A percentile compares a stretch with the other conserved stretches of the same genome.
These are phyloP conservation scores for Aspidiotus rigidus DNA, from an alignment of 2,888 invertebrate species.

Conservation along the genomic window DNA sequence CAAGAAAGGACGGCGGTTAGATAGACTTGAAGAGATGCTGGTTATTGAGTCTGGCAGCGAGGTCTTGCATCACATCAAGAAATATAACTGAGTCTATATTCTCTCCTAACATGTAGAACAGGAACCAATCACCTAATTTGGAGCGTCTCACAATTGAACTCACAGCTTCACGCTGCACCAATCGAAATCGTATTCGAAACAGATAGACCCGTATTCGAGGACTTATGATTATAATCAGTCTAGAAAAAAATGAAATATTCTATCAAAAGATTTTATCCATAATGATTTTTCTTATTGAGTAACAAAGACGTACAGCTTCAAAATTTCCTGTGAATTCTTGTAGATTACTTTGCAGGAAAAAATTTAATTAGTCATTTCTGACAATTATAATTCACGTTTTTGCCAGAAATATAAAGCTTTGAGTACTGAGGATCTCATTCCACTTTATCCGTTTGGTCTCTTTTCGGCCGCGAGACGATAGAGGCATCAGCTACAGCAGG, in stretches of 20 bases:
- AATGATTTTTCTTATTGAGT: neutral
- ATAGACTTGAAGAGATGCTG: too few relatives aligned
- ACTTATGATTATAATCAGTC: slow-evolving; percentile 70
- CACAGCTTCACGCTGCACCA: slow-evolving; percentile 79
- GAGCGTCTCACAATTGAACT: slow-evolving; percentile 83
- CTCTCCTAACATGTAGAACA: slow-evolving; percentile 88
- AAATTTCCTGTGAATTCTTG: too few relatives aligned
- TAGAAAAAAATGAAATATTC: slow-evolving; percentile 36
- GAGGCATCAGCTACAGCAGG: too few relatives aligned
- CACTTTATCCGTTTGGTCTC: too few relatives aligned
- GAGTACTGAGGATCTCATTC: too few relatives aligned
- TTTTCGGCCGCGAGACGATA: too few relatives aligned
- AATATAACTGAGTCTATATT: slow-evolving; percentile 90
- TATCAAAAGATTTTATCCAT: neutral
- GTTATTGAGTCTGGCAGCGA: slow-evolving; percentile 78
- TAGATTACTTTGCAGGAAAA: too few relatives aligned
- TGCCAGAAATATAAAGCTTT: too few relatives aligned
- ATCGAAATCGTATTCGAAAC: slow-evolving; percentile 75
- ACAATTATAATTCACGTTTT: too few relatives aligned
- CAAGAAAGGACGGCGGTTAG: too few relatives aligned
- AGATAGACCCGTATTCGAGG: slow-evolving; percentile 87
- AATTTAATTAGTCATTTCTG: too few relatives aligned
- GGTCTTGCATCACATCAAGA: slow-evolving; percentile 85
- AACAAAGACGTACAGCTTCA: too few relatives aligned
- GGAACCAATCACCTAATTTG: slow-evolving; percentile 93